Evolutionary conservation across 2,888 invertebrate genomes (phyloP).

Genomic region (Epistrophe eligans): DNA sequence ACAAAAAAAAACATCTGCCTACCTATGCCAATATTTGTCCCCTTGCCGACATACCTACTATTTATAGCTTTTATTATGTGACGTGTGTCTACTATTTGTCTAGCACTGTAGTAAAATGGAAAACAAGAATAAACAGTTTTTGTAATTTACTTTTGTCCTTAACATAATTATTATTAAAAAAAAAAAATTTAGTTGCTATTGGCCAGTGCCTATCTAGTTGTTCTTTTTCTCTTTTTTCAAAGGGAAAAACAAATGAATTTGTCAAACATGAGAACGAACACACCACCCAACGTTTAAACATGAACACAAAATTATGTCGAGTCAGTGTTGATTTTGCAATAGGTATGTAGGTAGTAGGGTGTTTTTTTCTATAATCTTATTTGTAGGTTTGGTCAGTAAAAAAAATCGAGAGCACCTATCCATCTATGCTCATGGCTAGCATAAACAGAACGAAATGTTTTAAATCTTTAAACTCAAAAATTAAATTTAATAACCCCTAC

Average conservation of each 20-base stretch:
- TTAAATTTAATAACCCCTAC: background rate
- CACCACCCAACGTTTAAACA: background rate
- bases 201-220: background rate
- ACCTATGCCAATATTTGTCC: background rate
- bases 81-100: slow-evolving; percentile 22
- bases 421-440: too few species aligned
- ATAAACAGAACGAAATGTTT: background rate
- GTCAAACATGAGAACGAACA: background rate
- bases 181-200: background rate
- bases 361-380: background rate
- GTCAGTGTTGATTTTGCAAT: slow-evolving; percentile 22
- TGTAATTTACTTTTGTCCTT: slow-evolving; percentile 2
- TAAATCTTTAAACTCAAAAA: background rate
- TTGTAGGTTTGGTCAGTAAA: background rate
- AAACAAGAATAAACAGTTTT: background rate
- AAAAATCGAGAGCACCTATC: background rate
- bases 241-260: background rate
- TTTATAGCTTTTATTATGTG: slow-evolving; percentile 1
- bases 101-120: background rate
- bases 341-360: slow-evolving; percentile 30
- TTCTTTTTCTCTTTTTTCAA: background rate
- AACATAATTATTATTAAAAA: background rate
- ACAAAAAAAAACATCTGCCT: background rate
- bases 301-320: background rate
- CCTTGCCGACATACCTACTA: background rate